Base-by-base conservation (phyloP, 2,888 invertebrate species). In the Brachylomia viminalis region DNA sequence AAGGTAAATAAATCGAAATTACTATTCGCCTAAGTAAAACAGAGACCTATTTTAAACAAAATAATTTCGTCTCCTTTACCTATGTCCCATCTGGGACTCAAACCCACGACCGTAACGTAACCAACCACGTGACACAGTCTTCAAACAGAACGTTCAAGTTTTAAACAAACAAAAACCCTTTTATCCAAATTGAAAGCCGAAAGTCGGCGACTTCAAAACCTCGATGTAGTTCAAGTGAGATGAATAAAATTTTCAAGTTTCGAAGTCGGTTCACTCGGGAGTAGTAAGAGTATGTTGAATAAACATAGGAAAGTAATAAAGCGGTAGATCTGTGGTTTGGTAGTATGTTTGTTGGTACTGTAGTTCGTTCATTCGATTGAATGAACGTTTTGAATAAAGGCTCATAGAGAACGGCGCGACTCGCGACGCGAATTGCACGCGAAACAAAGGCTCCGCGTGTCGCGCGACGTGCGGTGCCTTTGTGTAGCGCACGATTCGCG, bases 171-270 rank as follows among this genome's bases (percentile, higher is more conserved):
- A 79, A 72, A 68, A 79, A 79, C 78, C 79, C 88, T 88, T 87
- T 88, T 81, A 87, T 80, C 69, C 76, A 80, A 81, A 87, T 88
- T 86, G 86, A 75, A 87, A 86, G 82, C 64, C 68, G 75, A 86
- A 84, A 83, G 78, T 75, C 72, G 23, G 27, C 65, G 77, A 70
- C 69, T 74, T 81, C 58, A 45, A 30, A 58, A 77, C 77, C 81
- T 61, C 61, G 59, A 80, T 72, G 77, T 77, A 80, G 82, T 85
- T 87, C 77, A 80, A 85, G 70, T 80, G 79, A 85, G 74, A 87
- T 82, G 86, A 85, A 85, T 88, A 86, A 88, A 88, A 88, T 86
- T 84, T 86, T 72, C 72, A 86, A 85, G 70, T 85, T 84, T 75
- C 38, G 58, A 74, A 85, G 72, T 77, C 75, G 75, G 65, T 70